Conservation (phyloP, 2,888 invertebrate genomes). For the Vesta saturnalis region DNA sequence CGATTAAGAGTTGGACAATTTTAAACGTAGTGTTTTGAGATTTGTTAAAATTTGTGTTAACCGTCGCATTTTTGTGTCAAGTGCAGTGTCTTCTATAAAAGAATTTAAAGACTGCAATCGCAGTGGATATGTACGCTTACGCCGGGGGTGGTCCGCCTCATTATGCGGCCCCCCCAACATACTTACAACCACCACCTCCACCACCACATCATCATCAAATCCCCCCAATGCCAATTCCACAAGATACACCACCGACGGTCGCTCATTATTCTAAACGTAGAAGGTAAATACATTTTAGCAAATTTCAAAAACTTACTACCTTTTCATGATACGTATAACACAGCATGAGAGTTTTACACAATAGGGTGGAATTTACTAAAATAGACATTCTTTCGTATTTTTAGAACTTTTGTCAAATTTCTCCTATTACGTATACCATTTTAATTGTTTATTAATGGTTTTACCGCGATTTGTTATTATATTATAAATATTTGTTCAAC, state of each 20-base stretch:
- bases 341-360: constrained; percentile 12
- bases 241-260: constrained; percentile 55
- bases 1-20: background rate
- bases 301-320: constrained; percentile 3
- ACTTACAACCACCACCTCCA: constrained; percentile 60
- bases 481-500: too few species aligned
- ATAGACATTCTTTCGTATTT: constrained; percentile 9
- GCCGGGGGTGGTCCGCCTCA: constrained; percentile 63
- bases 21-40: background rate
- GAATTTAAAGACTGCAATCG: constrained; percentile 41
- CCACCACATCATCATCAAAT: constrained; percentile 56
- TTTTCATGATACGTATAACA: background rate
- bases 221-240: constrained; percentile 54
- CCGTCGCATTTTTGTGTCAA: constrained; percentile 1
- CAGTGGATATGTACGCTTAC: constrained; percentile 63
- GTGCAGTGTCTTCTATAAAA: constrained; percentile 24
- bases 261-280: constrained; percentile 63
- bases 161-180: constrained; percentile 62
- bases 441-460: too few species aligned
- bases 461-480: too few species aligned
- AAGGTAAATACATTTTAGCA: constrained; percentile 54
- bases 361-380: constrained; percentile 12
- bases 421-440: background rate
- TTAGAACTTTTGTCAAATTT: background rate
- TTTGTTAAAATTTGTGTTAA: background rate